Evolutionary conservation across 2,113 vertebrate genomes (phyloP).

Genomic region (Nannobrachium achirus): DNA sequence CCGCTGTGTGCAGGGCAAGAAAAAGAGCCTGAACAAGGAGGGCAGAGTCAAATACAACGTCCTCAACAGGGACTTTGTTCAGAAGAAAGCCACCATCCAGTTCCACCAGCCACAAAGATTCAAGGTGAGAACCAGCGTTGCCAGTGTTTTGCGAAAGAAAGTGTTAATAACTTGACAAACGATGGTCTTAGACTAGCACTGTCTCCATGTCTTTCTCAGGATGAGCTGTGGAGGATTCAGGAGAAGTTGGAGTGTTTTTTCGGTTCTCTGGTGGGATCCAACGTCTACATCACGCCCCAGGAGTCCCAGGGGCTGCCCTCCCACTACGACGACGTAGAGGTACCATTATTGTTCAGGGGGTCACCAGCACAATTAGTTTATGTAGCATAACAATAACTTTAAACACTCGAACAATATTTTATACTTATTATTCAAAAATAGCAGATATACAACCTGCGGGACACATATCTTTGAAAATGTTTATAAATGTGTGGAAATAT

Average conservation of each 20-base stretch:
- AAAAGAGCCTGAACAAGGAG: constrained; percentile 85
- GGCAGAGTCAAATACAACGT: constrained; percentile 82
- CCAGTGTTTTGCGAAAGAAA: too few relatives aligned
- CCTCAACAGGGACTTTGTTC: constrained; percentile 84
- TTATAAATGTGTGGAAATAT: too few relatives aligned
- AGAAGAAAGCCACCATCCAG: constrained; percentile 89
- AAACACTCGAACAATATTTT: too few relatives aligned
- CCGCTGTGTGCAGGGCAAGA: constrained; percentile 83
- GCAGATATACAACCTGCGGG: too few relatives aligned
- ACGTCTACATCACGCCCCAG: constrained; percentile 90
- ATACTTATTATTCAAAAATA: too few relatives aligned
- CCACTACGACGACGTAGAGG: constrained; percentile 95
- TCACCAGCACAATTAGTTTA: too few relatives aligned
- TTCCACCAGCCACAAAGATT: constrained; percentile 95
- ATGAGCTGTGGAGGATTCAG: constrained; percentile 92
- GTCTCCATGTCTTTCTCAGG: constrained; percentile 67
- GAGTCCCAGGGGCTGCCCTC: constrained; percentile 90
- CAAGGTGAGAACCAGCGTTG: constrained; percentile 79
- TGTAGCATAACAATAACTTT: too few relatives aligned
- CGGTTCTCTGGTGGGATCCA: constrained; percentile 89
- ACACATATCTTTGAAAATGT: too few relatives aligned
- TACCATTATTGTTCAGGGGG: too few relatives aligned
- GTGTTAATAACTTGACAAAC: too few relatives aligned
- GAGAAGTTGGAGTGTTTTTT: constrained; percentile 94
- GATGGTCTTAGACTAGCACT: too few relatives aligned